phyloP scores from a whole-genome alignment of 2,888 invertebrate species.

The Phrixothrix hirtus region DNA sequence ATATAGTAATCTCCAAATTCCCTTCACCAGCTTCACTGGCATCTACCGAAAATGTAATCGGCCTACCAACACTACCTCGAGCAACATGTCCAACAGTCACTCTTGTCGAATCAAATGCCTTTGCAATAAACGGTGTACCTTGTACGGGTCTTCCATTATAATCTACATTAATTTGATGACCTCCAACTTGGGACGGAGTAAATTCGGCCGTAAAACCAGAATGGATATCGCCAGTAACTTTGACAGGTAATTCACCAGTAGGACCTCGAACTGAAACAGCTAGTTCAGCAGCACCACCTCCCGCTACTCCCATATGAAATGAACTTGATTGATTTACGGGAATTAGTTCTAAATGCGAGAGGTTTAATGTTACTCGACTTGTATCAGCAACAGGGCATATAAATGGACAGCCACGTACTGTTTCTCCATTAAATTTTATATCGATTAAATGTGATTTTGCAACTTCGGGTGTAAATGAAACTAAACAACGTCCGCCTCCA shows the following conservation, averaged over 20 bases:
- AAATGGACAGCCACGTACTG: constrained; percentile 89
- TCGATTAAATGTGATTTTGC: constrained; percentile 91
- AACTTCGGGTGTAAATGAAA: constrained; percentile 91
- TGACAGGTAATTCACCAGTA: constrained; percentile 81
- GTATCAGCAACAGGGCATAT: constrained; percentile 83
- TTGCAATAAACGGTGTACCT: constrained; percentile 88
- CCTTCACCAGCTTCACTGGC: constrained; percentile 97
- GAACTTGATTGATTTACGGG: constrained; percentile 80
- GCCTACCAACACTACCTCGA: constrained; percentile 81
- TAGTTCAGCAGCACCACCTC: constrained; percentile 77
- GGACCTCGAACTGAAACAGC: constrained; percentile 90
- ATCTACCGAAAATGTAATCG: constrained; percentile 94
- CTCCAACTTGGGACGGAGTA: constrained; percentile 90
- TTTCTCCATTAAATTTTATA: constrained; percentile 94
- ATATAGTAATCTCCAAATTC: constrained; percentile 94
- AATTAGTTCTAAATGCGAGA: constrained; percentile 79
- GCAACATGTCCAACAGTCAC: constrained; percentile 79
- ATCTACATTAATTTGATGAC: constrained; percentile 87
- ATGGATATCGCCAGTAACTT: constrained; percentile 86
- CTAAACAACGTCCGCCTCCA: constrained; percentile 91
- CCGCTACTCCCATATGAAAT: constrained; percentile 78
- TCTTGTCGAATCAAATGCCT: constrained; percentile 89
- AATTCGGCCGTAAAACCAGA: constrained; percentile 90
- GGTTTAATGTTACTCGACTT: constrained; percentile 72
- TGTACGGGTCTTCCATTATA: constrained; percentile 88